phyloP scores from a whole-genome alignment of 2,888 invertebrate genomes.

The Acleris laterana region DNA sequence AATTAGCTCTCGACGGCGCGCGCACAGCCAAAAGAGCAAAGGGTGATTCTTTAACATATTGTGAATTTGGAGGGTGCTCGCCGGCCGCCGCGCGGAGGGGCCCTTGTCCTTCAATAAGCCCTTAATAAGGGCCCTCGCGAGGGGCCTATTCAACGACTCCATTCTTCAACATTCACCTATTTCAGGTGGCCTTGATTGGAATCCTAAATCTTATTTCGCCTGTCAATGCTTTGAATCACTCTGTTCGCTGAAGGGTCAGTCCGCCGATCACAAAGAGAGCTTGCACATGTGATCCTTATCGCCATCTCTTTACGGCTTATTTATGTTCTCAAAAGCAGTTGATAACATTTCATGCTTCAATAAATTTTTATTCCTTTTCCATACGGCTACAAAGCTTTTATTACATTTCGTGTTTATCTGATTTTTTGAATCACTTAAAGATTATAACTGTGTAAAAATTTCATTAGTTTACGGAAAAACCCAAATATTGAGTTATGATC shows the following conservation, averaged over 20 bases:
- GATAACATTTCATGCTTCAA: conserved; percentile 67
- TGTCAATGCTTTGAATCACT: conserved; percentile 72
- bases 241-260: conserved; percentile 58
- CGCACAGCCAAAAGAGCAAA: conserved; percentile 76
- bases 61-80: conserved; percentile 63
- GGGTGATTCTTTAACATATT: conserved; percentile 64
- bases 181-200: conserved; percentile 79
- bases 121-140: conserved; percentile 72
- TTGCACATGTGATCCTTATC: conserved; percentile 69
- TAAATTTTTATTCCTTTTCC: conserved; percentile 60
- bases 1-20: conserved; percentile 61
- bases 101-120: conserved; percentile 77
- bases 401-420: conserved; percentile 12
- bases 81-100: conserved; percentile 57
- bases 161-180: conserved; percentile 65
- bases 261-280: conserved; percentile 51
- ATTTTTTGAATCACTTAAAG: neutral
- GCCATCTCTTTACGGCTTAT: conserved; percentile 61
- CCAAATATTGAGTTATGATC: conserved; percentile 11
- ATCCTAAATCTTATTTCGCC: conserved; percentile 72
- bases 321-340: conserved; percentile 53
- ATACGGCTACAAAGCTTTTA: conserved; percentile 22
- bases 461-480: conserved; percentile 13
- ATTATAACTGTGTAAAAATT: conserved; percentile 9
- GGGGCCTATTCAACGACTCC: conserved; percentile 70